These are phyloP conservation scores for Brachyhypopomus gauderio DNA, from an alignment of 2,113 vertebrate genomes.

Conservation along the genomic window DNA sequence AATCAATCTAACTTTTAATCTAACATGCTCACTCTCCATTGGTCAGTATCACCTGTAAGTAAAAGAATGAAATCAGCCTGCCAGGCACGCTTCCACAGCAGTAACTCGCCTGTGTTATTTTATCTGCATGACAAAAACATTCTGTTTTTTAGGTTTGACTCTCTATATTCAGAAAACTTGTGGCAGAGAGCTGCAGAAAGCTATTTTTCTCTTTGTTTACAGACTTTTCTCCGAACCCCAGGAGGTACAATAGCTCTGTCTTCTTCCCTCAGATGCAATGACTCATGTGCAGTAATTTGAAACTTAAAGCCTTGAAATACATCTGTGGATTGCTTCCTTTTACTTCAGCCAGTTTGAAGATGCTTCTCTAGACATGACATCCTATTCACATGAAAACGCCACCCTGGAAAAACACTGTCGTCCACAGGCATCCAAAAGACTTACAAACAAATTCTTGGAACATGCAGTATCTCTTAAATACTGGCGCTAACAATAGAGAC, in stretches of 20 bases:
- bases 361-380: not conserved
- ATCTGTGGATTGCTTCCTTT: not conserved
- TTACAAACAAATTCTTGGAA: not conserved
- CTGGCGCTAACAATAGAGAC: not conserved
- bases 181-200: constrained; percentile 1
- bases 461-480: not conserved
- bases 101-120: too few species aligned
- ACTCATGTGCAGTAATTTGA: constrained; percentile 13
- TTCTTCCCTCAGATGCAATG: constrained; percentile 25
- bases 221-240: not conserved
- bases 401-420: too few species aligned
- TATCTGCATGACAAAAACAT: too few species aligned
- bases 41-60: too few species aligned
- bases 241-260: constrained; percentile 8
- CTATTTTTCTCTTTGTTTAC: not conserved
- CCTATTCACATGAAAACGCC: too few species aligned
- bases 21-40: too few species aligned
- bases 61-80: too few species aligned
- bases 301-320: constrained; percentile 19
- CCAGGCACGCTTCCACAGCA: too few species aligned
- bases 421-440: too few species aligned
- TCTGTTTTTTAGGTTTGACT: not conserved
- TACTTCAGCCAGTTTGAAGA: constrained; percentile 8
- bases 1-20: too few species aligned
- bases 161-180: constrained; percentile 32